These are phyloP conservation scores for Anagyrus pseudococci DNA, from an alignment of 2,888 invertebrate species.

Conservation along the genomic window DNA sequence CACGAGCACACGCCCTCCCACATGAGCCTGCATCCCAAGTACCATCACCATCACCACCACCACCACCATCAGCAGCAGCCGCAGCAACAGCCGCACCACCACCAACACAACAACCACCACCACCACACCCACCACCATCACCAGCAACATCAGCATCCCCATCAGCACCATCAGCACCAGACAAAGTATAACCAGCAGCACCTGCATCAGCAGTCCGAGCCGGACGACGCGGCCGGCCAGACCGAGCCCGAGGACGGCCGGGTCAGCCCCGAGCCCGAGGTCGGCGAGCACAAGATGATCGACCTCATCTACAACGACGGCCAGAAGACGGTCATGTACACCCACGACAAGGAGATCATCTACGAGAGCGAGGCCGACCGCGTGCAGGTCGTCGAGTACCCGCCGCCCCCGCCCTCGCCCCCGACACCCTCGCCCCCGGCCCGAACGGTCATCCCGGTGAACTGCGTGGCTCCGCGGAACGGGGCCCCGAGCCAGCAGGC, in stretches of 20 bases:
- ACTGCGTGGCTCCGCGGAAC: constrained; percentile 64
- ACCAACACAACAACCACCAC: constrained; percentile 60
- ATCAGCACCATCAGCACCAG: constrained; percentile 64
- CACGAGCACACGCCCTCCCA: constrained; percentile 70
- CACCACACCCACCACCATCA: constrained; percentile 66
- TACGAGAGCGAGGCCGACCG: constrained; percentile 77
- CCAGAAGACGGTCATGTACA: constrained; percentile 84
- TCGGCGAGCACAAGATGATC: constrained; percentile 73
- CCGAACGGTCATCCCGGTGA: constrained; percentile 60
- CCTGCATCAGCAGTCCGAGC: constrained; percentile 49
- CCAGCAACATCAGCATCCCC: constrained; percentile 65
- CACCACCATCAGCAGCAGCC: constrained; percentile 64
- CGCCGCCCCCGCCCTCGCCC: constrained; percentile 58
- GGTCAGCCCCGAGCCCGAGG: constrained; percentile 60
- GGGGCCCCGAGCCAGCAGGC: constrained; percentile 64
- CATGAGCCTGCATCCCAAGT: constrained; percentile 66
- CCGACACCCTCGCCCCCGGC: constrained; percentile 59
- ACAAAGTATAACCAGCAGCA: constrained; percentile 44
- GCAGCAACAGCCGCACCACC: constrained; percentile 43
- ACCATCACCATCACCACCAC: constrained; percentile 65
- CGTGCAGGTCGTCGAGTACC: constrained; percentile 59
- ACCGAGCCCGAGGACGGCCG: constrained; percentile 26
- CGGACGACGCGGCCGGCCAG: constrained; percentile 47
- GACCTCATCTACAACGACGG: constrained; percentile 86
- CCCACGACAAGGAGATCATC: constrained; percentile 80